phyloP scores from a whole-genome alignment of 2,888 invertebrate species.

The Apodemia mormo region DNA sequence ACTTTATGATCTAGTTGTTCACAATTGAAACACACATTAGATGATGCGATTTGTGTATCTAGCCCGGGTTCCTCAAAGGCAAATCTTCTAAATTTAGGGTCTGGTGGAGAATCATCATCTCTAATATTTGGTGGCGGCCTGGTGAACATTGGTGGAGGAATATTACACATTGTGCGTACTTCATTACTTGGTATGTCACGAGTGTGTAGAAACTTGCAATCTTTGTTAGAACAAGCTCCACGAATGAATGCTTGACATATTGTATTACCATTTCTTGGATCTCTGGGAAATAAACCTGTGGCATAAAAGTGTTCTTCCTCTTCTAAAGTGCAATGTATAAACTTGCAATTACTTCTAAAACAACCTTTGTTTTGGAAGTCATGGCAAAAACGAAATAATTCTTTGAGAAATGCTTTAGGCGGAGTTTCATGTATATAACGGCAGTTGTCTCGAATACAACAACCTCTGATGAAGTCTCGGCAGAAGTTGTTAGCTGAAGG shows the following conservation, averaged over 20 bases:
- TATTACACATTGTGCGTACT: slow-evolving; percentile 45
- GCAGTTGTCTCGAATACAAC: slow-evolving; percentile 79
- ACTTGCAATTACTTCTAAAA: slow-evolving; percentile 84
- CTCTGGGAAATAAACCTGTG: slow-evolving; percentile 83
- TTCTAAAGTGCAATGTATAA: slow-evolving; percentile 85
- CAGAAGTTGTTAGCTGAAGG: slow-evolving; percentile 58
- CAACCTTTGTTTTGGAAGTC: slow-evolving; percentile 87
- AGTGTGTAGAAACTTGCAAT: slow-evolving; percentile 60
- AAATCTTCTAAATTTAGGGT: slow-evolving; percentile 66
- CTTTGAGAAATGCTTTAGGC: slow-evolving; percentile 58
- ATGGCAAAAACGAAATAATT: slow-evolving; percentile 79
- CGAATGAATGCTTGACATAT: slow-evolving; percentile 84
- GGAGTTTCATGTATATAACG: slow-evolving; percentile 69
- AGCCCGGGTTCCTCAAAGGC: slow-evolving; percentile 59
- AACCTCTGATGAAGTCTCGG: slow-evolving; percentile 76
- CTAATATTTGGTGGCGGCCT: slow-evolving; percentile 54
- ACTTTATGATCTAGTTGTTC: slow-evolving; percentile 68
- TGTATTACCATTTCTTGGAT: slow-evolving; percentile 59
- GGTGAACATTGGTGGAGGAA: slow-evolving; percentile 53
- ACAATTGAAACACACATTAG: slow-evolving; percentile 63
- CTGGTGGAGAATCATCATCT: slow-evolving; percentile 70
- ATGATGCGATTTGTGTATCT: slow-evolving; percentile 55
- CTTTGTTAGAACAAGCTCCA: slow-evolving; percentile 79
- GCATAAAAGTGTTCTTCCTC: slow-evolving; percentile 86
- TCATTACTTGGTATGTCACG: slow-evolving; percentile 54